Percentiles rank a stretch among this genome's conserved stretches.
These are phyloP conservation scores for Lathamus discolor DNA, from an alignment of 2,113 vertebrate genomes.

Conservation along the genomic window DNA sequence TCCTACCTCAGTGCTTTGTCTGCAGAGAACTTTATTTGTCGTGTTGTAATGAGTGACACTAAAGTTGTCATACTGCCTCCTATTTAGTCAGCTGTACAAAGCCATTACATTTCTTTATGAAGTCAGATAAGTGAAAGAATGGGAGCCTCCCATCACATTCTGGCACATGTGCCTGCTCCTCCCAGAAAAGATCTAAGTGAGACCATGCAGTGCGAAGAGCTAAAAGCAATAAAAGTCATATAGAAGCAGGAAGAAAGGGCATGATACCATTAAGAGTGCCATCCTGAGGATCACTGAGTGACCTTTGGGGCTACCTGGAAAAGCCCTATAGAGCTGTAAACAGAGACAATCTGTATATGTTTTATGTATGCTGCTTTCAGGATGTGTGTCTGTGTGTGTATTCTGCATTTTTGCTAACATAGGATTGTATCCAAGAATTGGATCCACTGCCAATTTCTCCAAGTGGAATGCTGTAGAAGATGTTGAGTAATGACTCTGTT, in stretches of 20 bases:
- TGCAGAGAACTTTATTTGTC: not conserved
- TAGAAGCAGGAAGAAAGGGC: not conserved
- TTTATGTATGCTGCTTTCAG: not conserved
- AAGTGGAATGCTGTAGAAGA: not conserved
- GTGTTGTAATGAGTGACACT: not conserved
- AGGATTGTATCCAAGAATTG: not conserved
- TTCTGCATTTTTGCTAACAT: not conserved
- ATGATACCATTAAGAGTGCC: accelerated
- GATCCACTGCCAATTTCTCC: not conserved
- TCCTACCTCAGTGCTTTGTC: not conserved
- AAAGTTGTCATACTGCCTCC: not conserved
- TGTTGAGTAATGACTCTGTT: not conserved
- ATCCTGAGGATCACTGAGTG: not conserved
- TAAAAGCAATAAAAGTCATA: not conserved
- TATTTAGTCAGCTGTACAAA: not conserved
- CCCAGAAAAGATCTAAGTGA: not conserved
- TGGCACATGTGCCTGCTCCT: not conserved
- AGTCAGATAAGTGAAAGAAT: not conserved
- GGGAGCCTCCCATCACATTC: not conserved
- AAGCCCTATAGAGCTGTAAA: not conserved
- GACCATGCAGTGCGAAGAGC: not conserved
- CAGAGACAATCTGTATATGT: not conserved
- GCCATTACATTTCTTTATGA: not conserved
- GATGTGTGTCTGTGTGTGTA: too few relatives aligned
- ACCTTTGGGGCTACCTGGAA: not conserved